These are phyloP conservation scores for Apodemia zela DNA, from an alignment of 2,888 invertebrate species.

Conservation along the genomic window DNA sequence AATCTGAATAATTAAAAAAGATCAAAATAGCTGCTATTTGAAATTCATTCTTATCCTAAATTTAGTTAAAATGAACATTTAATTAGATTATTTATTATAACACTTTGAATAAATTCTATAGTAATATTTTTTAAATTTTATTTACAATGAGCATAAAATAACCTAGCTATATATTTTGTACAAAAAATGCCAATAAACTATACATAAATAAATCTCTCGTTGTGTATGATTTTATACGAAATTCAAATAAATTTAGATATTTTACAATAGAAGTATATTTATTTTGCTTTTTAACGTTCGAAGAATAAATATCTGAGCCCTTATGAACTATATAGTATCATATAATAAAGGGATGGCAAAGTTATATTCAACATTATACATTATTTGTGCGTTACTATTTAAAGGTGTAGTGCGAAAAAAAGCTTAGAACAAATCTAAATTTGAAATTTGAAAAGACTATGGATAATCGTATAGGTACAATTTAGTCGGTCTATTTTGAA, in stretches of 20 bases:
- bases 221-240: slow-evolving; percentile 20
- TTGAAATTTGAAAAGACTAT: neutral
- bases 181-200: slow-evolving; percentile 43
- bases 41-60: slow-evolving; percentile 24
- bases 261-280: neutral
- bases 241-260: slow-evolving; percentile 15
- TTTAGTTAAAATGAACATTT: slow-evolving; percentile 18
- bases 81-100: slow-evolving; percentile 20
- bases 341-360: neutral
- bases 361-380: neutral
- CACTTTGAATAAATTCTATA: slow-evolving; percentile 19
- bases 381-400: neutral
- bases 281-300: neutral
- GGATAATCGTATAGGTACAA: too few species aligned
- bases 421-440: neutral
- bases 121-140: slow-evolving; percentile 35
- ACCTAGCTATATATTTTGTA: slow-evolving; percentile 42
- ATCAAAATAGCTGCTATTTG: slow-evolving; percentile 26
- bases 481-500: too few species aligned
- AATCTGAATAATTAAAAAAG: slow-evolving; percentile 26
- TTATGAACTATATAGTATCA: neutral
- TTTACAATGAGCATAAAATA: slow-evolving; percentile 50
- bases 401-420: neutral
- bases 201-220: slow-evolving; percentile 29
- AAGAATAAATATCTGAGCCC: neutral